phyloP scores from a whole-genome alignment of 2,113 vertebrate species.

The Mormoops blainvillei region DNA sequence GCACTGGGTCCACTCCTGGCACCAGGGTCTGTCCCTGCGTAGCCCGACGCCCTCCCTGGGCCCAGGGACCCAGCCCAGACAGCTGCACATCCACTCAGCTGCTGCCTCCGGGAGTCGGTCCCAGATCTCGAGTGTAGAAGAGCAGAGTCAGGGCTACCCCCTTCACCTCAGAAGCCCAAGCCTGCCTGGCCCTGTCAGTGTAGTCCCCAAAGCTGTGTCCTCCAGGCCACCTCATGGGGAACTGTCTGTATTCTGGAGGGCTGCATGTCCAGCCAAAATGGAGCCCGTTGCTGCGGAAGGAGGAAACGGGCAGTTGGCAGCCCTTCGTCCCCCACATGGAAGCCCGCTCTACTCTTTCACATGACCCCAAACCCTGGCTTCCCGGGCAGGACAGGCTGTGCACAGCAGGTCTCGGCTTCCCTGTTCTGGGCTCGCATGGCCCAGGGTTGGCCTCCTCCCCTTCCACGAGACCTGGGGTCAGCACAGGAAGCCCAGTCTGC shows the following conservation, averaged over 20 bases:
- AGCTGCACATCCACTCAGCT: fast-evolving
- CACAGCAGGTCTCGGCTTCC: neutral
- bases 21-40: neutral
- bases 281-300: neutral
- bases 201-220: neutral
- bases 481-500: neutral
- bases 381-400: neutral
- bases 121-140: neutral
- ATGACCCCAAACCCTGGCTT: fast-evolving
- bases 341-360: fast-evolving
- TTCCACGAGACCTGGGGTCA: fast-evolving
- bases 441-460: neutral
- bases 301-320: fast-evolving
- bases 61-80: fast-evolving
- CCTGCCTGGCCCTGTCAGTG: neutral
- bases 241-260: neutral
- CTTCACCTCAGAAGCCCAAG: neutral
- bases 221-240: neutral
- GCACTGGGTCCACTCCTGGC: neutral
- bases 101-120: neutral
- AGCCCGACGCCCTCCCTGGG: neutral
- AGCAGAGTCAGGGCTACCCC: neutral
- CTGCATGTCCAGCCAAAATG: fast-evolving
- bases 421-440: neutral
- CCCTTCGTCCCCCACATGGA: fast-evolving